These are phyloP conservation scores for Zonitis immaculata DNA, from an alignment of 2,888 invertebrate species.

Conservation along the genomic window DNA sequence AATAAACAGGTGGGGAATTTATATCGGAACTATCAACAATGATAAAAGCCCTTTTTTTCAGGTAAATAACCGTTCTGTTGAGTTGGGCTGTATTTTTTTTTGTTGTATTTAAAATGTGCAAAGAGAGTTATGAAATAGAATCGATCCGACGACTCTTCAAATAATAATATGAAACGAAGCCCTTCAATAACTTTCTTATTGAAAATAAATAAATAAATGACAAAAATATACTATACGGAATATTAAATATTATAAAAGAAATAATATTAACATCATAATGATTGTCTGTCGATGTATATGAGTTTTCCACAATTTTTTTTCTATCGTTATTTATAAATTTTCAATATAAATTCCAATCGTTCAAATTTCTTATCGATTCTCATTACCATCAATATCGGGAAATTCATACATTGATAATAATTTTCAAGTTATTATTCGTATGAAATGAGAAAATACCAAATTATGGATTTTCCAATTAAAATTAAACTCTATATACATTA, in stretches of 20 bases:
- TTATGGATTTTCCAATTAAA: too few species aligned
- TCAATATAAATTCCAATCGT: neutral
- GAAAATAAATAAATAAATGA: neutral
- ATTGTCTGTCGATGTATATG: too few species aligned
- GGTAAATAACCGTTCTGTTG: neutral
- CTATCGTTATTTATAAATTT: too few species aligned
- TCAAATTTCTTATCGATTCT: neutral
- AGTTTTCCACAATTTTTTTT: neutral
- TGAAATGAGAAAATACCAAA: too few species aligned
- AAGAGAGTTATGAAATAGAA: neutral
- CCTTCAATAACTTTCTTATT: neutral
- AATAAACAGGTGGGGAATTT: too few species aligned
- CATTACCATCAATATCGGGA: neutral
- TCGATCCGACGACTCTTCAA: neutral
- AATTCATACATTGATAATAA: neutral
- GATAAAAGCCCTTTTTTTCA: too few species aligned
- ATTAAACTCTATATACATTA: too few species aligned
- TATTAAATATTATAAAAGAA: neutral
- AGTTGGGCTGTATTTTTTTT: neutral
- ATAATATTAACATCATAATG: neutral
- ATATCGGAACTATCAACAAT: too few species aligned
- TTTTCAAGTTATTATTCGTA: too few species aligned
- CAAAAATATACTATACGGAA: neutral
- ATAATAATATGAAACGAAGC: neutral
- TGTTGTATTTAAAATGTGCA: neutral